These are phyloP conservation scores for Orthosia cruda DNA, from an alignment of 2,888 invertebrate species.

Conservation along the genomic window DNA sequence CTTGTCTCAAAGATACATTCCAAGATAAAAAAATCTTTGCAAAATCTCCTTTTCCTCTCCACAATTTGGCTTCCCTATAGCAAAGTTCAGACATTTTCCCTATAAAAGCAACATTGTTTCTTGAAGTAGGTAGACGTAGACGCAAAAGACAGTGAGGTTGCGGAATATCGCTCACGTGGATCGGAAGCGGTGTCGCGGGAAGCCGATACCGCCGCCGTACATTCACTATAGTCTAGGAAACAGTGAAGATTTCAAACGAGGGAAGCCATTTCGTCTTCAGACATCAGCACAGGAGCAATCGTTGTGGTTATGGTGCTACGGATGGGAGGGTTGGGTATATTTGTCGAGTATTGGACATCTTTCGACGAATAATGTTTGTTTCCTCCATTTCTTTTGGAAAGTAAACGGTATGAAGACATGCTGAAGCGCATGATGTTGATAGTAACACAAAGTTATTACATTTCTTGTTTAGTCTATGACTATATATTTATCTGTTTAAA, in stretches of 20 bases:
- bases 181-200: slow-evolving; percentile 89
- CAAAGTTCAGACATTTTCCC: slow-evolving; percentile 9
- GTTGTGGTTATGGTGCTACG: too few relatives aligned
- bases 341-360: too few relatives aligned
- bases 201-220: slow-evolving; percentile 86
- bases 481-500: too few relatives aligned
- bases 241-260: background rate
- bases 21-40: background rate
- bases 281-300: too few relatives aligned
- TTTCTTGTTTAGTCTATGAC: too few relatives aligned
- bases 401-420: too few relatives aligned
- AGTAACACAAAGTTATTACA: too few relatives aligned
- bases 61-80: background rate
- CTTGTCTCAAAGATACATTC: background rate
- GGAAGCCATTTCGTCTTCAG: too few relatives aligned
- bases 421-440: too few relatives aligned
- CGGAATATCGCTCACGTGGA: slow-evolving; percentile 70
- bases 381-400: too few relatives aligned
- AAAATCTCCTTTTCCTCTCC: background rate
- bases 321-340: too few relatives aligned
- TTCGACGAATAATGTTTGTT: too few relatives aligned
- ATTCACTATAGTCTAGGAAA: slow-evolving; percentile 75
- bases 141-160: slow-evolving; percentile 58
- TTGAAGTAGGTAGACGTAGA: slow-evolving; percentile 34
- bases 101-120: slow-evolving; percentile 30